Evolutionary conservation across 2,888 invertebrate species (phyloP).

Genomic region (Caenorhabditis sinica): DNA sequence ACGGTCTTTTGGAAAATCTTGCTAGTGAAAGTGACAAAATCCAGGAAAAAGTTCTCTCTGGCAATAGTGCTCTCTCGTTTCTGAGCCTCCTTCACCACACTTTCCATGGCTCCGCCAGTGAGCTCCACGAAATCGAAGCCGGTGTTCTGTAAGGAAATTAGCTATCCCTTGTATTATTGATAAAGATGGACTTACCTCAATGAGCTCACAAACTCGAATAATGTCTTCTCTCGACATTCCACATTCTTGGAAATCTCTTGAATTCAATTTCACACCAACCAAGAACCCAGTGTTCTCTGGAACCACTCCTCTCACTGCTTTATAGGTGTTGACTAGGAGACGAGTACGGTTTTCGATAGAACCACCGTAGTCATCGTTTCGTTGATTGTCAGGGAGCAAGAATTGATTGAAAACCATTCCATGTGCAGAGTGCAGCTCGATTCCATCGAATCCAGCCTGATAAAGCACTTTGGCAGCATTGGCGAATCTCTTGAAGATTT

Average conservation of each 20-base stretch:
- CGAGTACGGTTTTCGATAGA: constrained; percentile 74
- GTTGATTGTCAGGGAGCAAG: constrained; percentile 69
- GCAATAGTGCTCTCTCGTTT: constrained; percentile 70
- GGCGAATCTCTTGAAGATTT: constrained; percentile 66
- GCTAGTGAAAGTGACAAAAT: constrained; percentile 69
- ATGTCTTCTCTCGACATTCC: constrained; percentile 73
- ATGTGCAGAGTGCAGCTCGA: constrained; percentile 78
- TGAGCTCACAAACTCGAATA: constrained; percentile 43
- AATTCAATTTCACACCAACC: constrained; percentile 78
- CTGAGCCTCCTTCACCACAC: constrained; percentile 60
- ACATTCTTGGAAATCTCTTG: constrained; percentile 76
- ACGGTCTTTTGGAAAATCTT: constrained; percentile 56
- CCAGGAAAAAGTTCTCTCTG: constrained; percentile 76
- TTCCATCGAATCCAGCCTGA: constrained; percentile 75
- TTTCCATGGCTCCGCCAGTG: constrained; percentile 78
- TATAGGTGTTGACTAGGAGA: constrained; percentile 72
- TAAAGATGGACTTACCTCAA: constrained; percentile 28
- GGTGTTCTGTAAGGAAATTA: constrained; percentile 53
- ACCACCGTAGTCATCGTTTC: constrained; percentile 78
- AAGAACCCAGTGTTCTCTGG: constrained; percentile 69
- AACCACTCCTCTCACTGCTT: constrained; percentile 68
- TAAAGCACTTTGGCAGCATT: constrained; percentile 59
- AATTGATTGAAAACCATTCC: constrained; percentile 79
- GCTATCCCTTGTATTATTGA: background rate
- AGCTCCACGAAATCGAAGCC: constrained; percentile 79